phyloP scores from a whole-genome alignment of 2,888 invertebrate species.

The Bugulina stolonifera region DNA sequence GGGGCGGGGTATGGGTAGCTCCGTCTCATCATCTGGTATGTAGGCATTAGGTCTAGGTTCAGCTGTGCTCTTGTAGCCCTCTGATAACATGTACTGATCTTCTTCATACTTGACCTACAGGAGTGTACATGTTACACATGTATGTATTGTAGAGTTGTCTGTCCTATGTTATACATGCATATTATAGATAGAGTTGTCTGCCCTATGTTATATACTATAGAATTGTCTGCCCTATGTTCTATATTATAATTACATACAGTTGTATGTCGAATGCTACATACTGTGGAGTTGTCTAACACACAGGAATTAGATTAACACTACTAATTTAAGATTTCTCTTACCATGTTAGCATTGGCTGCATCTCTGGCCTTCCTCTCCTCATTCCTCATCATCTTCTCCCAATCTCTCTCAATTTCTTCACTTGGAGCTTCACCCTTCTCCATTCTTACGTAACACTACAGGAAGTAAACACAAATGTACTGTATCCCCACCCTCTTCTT shows the following conservation, averaged over 20 bases:
- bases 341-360: not conserved
- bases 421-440: slow-evolving; percentile 52
- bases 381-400: slow-evolving; percentile 40
- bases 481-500: too few species aligned
- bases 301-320: too few species aligned
- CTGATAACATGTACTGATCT: slow-evolving; percentile 47
- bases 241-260: too few species aligned
- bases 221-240: too few species aligned
- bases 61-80: slow-evolving; percentile 49
- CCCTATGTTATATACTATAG: too few species aligned
- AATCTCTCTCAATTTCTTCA: slow-evolving; percentile 45
- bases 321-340: not conserved
- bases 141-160: too few species aligned
- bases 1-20: slow-evolving; percentile 52
- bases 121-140: too few species aligned
- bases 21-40: slow-evolving; percentile 51
- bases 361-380: slow-evolving; percentile 32
- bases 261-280: too few species aligned
- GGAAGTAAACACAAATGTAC: slow-evolving; percentile 18
- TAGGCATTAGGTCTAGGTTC: slow-evolving; percentile 54
- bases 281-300: too few species aligned
- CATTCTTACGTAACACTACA: slow-evolving; percentile 48
- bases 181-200: too few species aligned
- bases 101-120: slow-evolving; percentile 46
- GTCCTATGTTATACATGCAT: too few species aligned